A percentile compares a stretch with the other conserved stretches of the same genome.
phyloP scores from a whole-genome alignment of 2,888 invertebrate genomes.

The Chymomyza fuscimana region DNA sequence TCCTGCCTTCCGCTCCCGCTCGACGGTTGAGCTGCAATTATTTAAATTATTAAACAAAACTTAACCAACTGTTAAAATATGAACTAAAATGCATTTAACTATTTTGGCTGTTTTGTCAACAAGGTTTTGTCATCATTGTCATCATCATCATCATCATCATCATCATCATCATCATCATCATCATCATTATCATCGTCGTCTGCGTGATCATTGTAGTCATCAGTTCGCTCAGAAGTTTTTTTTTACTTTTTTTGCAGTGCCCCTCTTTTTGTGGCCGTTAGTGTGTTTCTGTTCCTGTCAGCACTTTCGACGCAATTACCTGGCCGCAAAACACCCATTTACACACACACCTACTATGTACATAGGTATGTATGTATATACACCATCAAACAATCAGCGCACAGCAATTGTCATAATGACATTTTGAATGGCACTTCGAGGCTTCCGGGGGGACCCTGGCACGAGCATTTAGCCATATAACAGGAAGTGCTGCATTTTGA shows the following conservation, averaged over 20 bases:
- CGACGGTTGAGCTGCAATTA: slow-evolving; percentile 49
- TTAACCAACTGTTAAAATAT: slow-evolving; percentile 78
- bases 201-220: slow-evolving; percentile 16
- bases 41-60: slow-evolving; percentile 74
- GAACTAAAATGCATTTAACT: slow-evolving; percentile 77
- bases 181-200: slow-evolving; percentile 27
- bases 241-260: slow-evolving; percentile 1
- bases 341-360: slow-evolving; percentile 19
- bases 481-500: slow-evolving; percentile 19
- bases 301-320: slow-evolving; percentile 67
- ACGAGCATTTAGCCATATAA: slow-evolving; percentile 9
- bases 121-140: slow-evolving; percentile 62
- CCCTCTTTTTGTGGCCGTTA: slow-evolving; percentile 32
- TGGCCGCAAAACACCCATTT: slow-evolving; percentile 36
- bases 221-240: background rate
- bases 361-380: no score
- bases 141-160: slow-evolving; percentile 26
- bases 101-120: slow-evolving; percentile 69
- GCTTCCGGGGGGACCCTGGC: background rate
- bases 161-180: slow-evolving; percentile 41
- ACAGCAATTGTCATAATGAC: slow-evolving; percentile 43
- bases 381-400: slow-evolving; percentile 11
- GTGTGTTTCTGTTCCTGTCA: slow-evolving; percentile 49
- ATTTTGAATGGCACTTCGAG: slow-evolving; percentile 36
- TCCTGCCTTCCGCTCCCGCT: background rate